Evolutionary conservation across 2,797 vertebrate genomes (phyloP).

Genomic region (Schizopygopsis pylzovi): DNA sequence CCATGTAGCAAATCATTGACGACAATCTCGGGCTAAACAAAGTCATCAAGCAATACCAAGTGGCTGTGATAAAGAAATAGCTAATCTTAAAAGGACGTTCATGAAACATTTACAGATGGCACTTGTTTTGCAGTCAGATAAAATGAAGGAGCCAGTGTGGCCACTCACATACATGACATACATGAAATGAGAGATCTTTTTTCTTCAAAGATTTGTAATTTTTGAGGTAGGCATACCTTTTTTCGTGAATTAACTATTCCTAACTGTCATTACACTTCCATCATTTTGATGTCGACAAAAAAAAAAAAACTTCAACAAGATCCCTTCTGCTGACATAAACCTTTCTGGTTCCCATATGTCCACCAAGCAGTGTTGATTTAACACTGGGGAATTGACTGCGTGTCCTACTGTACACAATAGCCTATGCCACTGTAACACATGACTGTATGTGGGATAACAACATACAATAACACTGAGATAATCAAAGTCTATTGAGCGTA

Average conservation of each 20-base stretch:
- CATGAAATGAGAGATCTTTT: background rate
- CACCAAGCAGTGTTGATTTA: no score
- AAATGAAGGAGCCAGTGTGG: background rate
- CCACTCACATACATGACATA: background rate
- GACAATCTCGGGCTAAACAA: constrained; percentile 50
- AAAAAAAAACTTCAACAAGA: background rate
- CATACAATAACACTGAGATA: background rate
- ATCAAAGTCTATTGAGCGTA: background rate
- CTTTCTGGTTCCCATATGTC: no score
- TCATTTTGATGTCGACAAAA: background rate
- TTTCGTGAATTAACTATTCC: background rate
- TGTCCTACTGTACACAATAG: background rate
- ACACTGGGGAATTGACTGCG: no score
- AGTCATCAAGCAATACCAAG: constrained; percentile 57
- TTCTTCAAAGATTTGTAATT: no score
- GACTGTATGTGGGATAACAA: background rate
- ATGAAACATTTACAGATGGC: constrained; percentile 72
- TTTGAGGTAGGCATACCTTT: background rate
- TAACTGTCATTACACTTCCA: background rate
- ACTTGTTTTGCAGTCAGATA: constrained; percentile 61
- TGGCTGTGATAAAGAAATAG: constrained; percentile 50
- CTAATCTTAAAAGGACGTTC: constrained; percentile 60
- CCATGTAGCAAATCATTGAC: constrained; percentile 70
- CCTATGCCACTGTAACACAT: background rate
- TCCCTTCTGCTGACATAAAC: background rate